These are phyloP conservation scores for Lordiphosa andalusiaca DNA, from an alignment of 2,888 invertebrate species.

Conservation along the genomic window DNA sequence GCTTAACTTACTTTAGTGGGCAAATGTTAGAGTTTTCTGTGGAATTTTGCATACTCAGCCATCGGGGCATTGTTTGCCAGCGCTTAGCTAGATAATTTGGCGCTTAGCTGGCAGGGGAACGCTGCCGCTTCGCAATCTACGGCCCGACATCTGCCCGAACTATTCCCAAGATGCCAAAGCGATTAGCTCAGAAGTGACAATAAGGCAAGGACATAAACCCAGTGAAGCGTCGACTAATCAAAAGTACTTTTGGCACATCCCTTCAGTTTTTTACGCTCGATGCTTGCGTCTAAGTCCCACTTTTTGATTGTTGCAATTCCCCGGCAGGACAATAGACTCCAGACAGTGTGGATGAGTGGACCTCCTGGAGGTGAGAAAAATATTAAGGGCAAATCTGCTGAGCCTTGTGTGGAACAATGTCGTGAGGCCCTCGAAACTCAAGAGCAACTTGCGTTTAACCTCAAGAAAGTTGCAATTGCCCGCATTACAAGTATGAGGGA, in stretches of 20 bases:
- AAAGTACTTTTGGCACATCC: slow-evolving; percentile 43
- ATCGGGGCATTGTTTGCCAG: slow-evolving; percentile 50
- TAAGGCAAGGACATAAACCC: slow-evolving; percentile 45
- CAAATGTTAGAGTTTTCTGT: slow-evolving; percentile 58
- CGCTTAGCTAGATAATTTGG: slow-evolving; percentile 65
- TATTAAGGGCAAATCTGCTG: slow-evolving; percentile 55
- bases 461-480: slow-evolving; percentile 75
- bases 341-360: slow-evolving; percentile 71
- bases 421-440: slow-evolving; percentile 31
- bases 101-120: slow-evolving; percentile 27
- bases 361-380: slow-evolving; percentile 80
- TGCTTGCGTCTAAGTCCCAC: slow-evolving; percentile 62
- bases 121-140: too few species aligned
- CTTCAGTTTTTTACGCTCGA: slow-evolving; percentile 50
- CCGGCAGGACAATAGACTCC: slow-evolving; percentile 41
- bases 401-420: slow-evolving; percentile 35
- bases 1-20: slow-evolving; percentile 76
- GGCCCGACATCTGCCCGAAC: slow-evolving; percentile 24
- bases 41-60: slow-evolving; percentile 41
- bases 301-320: slow-evolving; percentile 63
- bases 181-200: slow-evolving; percentile 41
- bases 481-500: slow-evolving; percentile 45
- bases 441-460: slow-evolving; percentile 75
- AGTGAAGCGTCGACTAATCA: slow-evolving; percentile 56
- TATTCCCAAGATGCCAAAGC: slow-evolving; percentile 33